phyloP scores from a whole-genome alignment of 2,888 invertebrate species.

The Ophion ellenae region DNA sequence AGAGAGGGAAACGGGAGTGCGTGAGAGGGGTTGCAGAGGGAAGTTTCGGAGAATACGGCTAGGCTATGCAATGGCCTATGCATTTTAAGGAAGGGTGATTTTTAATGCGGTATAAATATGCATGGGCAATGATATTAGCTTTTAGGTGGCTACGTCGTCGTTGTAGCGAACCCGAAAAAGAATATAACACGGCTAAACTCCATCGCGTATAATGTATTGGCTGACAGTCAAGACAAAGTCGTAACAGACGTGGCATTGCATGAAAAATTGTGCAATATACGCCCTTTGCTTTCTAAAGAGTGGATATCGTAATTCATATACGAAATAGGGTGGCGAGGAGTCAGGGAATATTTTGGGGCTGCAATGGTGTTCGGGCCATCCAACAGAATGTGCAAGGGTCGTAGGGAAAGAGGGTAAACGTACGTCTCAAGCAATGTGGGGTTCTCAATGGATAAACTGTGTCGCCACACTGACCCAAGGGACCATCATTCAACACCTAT shows the following conservation, averaged over 20 bases:
- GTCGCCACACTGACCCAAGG: slow-evolving; percentile 82
- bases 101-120: slow-evolving; percentile 84
- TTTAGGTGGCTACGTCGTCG: slow-evolving; percentile 77
- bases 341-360: slow-evolving; percentile 18
- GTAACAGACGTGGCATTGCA: background rate
- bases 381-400: slow-evolving; percentile 65
- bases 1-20: slow-evolving; percentile 3
- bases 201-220: slow-evolving; percentile 70
- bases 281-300: slow-evolving; percentile 5
- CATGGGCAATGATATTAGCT: slow-evolving; percentile 83
- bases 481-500: slow-evolving; percentile 83
- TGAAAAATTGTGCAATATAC: background rate
- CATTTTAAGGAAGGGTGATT: slow-evolving; percentile 81
- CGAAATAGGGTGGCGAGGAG: background rate
- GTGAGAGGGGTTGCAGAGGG: slow-evolving; percentile 3
- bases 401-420: slow-evolving; percentile 58
- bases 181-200: slow-evolving; percentile 39
- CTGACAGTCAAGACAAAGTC: slow-evolving; percentile 3
- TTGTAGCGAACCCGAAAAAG: slow-evolving; percentile 74
- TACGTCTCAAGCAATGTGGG: slow-evolving; percentile 72
- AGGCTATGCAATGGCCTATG: slow-evolving; percentile 79
- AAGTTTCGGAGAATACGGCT: slow-evolving; percentile 66
- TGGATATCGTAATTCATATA: background rate
- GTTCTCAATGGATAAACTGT: slow-evolving; percentile 84
- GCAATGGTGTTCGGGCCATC: slow-evolving; percentile 59